Conservation (phyloP, 2,888 invertebrate species). For the Callyntrura guangdongensis region DNA sequence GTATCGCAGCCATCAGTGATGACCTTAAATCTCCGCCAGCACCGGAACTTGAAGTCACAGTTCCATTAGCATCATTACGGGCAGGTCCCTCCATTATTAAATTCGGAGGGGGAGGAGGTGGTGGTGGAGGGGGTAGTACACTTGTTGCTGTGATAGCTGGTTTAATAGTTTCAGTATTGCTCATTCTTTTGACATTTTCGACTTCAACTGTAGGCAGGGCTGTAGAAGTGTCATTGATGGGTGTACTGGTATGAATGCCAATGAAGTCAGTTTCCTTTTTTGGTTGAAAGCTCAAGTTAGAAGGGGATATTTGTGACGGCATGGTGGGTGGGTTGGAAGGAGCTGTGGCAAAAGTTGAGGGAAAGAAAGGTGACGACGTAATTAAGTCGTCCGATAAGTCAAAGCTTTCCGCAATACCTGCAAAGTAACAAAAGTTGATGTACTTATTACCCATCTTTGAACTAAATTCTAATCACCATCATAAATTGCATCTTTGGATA, state of each 20-base stretch:
- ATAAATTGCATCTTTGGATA: slow-evolving; percentile 34
- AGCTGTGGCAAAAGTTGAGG: slow-evolving; percentile 47
- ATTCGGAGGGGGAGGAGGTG: slow-evolving; percentile 81
- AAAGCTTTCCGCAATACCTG: slow-evolving; percentile 82
- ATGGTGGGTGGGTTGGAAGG: neutral
- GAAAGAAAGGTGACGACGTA: slow-evolving; percentile 39
- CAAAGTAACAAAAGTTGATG: neutral
- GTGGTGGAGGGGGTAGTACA: neutral
- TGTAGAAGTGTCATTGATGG: neutral
- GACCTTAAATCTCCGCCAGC: slow-evolving; percentile 78
- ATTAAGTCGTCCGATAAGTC: slow-evolving; percentile 71
- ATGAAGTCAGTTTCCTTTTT: slow-evolving; percentile 36
- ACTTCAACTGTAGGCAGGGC: slow-evolving; percentile 37
- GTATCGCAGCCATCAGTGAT: slow-evolving; percentile 84
- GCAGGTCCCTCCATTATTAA: slow-evolving; percentile 36
- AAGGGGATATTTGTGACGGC: slow-evolving; percentile 3
- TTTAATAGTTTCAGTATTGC: neutral
- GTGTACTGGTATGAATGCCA: slow-evolving; percentile 62
- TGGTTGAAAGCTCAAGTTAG: slow-evolving; percentile 37
- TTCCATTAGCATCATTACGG: neutral
- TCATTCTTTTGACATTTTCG: neutral
- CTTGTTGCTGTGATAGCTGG: neutral
- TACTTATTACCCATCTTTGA: neutral
- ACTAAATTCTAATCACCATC: neutral
- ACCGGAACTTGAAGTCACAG: slow-evolving; percentile 8